phyloP scores from a whole-genome alignment of 2,888 invertebrate genomes.

The Amphipyra berbera region DNA sequence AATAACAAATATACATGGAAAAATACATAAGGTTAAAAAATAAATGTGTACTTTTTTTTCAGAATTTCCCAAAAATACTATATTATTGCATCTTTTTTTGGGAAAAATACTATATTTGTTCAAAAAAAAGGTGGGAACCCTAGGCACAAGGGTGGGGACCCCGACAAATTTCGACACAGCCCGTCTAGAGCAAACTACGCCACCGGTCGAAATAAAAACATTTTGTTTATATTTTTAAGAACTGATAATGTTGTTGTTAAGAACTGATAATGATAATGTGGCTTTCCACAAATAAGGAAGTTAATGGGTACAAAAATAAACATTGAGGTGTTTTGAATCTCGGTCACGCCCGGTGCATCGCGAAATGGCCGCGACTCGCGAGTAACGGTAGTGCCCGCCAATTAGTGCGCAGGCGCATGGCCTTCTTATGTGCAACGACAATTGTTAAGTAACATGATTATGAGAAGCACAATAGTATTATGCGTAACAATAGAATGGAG shows the following conservation, averaged over 20 bases:
- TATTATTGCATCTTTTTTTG: no score
- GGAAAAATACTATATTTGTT: no score
- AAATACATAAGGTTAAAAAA: no score
- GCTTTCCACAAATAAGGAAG: no score
- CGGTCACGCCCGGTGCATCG: constrained; percentile 63
- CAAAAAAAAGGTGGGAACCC: no score
- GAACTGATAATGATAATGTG: constrained; percentile 46
- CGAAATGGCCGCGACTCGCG: constrained; percentile 18
- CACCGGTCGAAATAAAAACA: no score
- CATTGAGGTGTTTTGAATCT: constrained; percentile 60
- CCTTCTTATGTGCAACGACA: constrained; percentile 15
- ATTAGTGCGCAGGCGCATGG: constrained; percentile 62
- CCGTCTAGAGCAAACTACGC: no score
- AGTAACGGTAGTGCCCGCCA: constrained; percentile 68
- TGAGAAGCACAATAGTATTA: constrained; percentile 17
- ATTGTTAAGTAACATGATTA: constrained; percentile 44
- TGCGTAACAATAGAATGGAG: constrained; percentile 30
- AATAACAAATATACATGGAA: no score
- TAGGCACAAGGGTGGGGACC: no score
- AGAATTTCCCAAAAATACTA: no score
- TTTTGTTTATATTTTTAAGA: constrained; percentile 20
- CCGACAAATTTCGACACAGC: no score
- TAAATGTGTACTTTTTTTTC: no score
- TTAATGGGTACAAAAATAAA: constrained; percentile 67
- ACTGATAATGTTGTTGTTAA: constrained; percentile 26